Evolutionary conservation across 2,113 vertebrate genomes (phyloP).

Genomic region (Myxocyprinus asiaticus): DNA sequence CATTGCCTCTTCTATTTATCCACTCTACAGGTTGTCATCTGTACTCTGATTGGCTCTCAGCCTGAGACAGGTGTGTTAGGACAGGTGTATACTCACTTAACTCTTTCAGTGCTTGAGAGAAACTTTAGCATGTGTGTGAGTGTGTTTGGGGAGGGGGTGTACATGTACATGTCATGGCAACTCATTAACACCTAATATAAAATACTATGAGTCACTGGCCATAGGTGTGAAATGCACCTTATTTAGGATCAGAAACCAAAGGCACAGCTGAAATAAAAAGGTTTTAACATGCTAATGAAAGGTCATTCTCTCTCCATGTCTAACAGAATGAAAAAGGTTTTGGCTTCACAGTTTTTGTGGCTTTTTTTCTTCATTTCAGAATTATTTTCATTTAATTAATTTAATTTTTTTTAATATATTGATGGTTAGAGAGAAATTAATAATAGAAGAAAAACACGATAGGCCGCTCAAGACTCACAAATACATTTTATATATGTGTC

Average conservation of each 20-base stretch:
- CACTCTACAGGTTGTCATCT: conserved; percentile 61
- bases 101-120: conserved; percentile 62
- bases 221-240: conserved; percentile 62
- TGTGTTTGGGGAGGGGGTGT: neutral
- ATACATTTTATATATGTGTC: too few species aligned
- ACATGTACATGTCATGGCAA: conserved; percentile 13
- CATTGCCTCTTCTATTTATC: conserved; percentile 65
- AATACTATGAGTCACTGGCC: conserved; percentile 60
- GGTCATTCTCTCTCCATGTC: conserved; percentile 55
- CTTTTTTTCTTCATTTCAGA: too few species aligned
- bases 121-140: conserved; percentile 56
- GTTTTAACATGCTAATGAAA: conserved; percentile 72
- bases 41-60: conserved; percentile 71
- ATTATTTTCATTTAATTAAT: too few species aligned
- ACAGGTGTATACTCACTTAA: conserved; percentile 75
- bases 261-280: conserved; percentile 24
- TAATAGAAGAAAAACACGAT: too few species aligned
- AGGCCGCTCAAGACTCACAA: too few species aligned
- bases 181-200: conserved; percentile 60
- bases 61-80: conserved; percentile 75
- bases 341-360: conserved; percentile 49
- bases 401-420: too few species aligned
- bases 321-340: conserved; percentile 47
- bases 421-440: too few species aligned
- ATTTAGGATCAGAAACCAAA: conserved; percentile 55